Evolutionary conservation across 1,140 invertebrate genomes (phyloP).

Genomic region (Drosophila santomea): DNA sequence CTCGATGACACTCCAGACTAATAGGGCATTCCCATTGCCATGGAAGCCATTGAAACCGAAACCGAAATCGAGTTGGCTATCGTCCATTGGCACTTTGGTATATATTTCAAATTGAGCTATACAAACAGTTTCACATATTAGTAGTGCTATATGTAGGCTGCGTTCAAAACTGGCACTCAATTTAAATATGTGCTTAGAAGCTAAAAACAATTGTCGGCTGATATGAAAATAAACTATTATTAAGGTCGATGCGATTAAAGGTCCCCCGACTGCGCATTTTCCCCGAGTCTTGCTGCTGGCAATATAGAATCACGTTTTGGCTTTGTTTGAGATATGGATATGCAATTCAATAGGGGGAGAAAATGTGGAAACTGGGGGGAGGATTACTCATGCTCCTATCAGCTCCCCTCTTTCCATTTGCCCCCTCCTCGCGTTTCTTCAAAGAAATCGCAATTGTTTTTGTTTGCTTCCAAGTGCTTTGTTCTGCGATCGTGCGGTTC

Average conservation of each 20-base stretch:
- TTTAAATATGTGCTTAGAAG: not conserved
- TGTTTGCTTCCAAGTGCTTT: constrained; percentile 25
- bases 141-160: not conserved
- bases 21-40: constrained; percentile 23
- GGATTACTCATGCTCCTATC: constrained; percentile 38
- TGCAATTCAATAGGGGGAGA: no score
- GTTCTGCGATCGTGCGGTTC: constrained; percentile 39
- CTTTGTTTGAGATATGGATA: constrained; percentile 6
- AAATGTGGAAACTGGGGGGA: not conserved
- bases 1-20: not conserved
- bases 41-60: constrained; percentile 7
- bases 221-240: constrained; percentile 34
- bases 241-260: constrained; percentile 38
- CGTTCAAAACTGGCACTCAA: not conserved
- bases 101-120: not conserved
- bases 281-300: not conserved
- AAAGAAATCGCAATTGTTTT: constrained; percentile 24
- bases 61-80: constrained; percentile 5
- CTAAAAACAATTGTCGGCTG: constrained; percentile 27
- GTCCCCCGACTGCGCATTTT: constrained; percentile 25
- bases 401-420: not conserved
- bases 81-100: constrained; percentile 20
- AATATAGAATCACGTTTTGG: constrained; percentile 26
- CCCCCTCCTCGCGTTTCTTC: not conserved
- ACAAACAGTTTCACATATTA: not conserved